Percentiles rank a stretch among this genome's conserved stretches.
Conservation (phyloP, 2,888 invertebrate species). For the Archaeoteleia sp. region DNA sequence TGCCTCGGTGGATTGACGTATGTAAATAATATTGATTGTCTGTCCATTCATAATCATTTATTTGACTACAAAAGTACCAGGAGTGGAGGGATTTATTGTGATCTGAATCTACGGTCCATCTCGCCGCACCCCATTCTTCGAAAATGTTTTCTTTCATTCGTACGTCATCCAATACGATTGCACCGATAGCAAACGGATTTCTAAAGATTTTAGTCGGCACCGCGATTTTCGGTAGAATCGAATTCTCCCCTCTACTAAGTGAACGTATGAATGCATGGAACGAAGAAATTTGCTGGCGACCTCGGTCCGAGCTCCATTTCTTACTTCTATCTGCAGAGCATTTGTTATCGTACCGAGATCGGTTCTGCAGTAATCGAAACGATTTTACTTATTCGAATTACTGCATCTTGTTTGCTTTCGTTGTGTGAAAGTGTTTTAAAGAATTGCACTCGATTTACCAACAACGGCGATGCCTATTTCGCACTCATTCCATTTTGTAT, state of each 20-base stretch:
- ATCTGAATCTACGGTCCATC: no score
- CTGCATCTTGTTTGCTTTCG: conserved; percentile 6
- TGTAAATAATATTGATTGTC: no score
- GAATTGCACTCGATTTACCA: background rate
- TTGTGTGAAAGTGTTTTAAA: background rate
- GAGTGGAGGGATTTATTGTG: no score
- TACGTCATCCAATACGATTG: conserved; percentile 3
- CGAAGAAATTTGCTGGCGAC: conserved; percentile 13
- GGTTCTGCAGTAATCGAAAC: conserved; percentile 10
- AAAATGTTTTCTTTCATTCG: conserved; percentile 2
- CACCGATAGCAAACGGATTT: conserved; percentile 4
- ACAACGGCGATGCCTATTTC: no score
- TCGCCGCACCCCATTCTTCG: no score
- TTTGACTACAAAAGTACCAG: conserved; percentile 2
- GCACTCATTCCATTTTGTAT: no score
- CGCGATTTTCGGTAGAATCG: conserved; percentile 1
- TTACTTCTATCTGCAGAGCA: conserved; percentile 11
- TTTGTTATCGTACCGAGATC: conserved; percentile 10
- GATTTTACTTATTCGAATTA: conserved; percentile 13
- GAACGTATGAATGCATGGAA: conserved; percentile 6
- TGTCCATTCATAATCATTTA: no score
- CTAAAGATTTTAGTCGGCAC: conserved; percentile 1
- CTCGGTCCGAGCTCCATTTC: conserved; percentile 8
- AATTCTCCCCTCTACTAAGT: background rate
- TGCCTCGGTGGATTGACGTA: no score